These are phyloP conservation scores for Caranx melampygus DNA, from an alignment of 2,113 vertebrate species.

Conservation along the genomic window DNA sequence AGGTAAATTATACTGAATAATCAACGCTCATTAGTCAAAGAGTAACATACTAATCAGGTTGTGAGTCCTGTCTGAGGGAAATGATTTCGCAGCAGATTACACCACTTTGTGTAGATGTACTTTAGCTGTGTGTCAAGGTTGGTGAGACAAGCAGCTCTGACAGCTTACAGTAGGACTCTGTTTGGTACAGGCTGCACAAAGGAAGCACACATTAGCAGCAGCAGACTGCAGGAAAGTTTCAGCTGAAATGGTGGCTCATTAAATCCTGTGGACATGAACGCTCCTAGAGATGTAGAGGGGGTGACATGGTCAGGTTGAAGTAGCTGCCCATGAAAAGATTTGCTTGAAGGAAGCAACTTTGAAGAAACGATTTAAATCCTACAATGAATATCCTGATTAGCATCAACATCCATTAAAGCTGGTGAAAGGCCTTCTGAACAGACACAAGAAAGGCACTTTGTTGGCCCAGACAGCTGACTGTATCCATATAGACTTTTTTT, in stretches of 20 bases:
- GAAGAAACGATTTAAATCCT: neutral
- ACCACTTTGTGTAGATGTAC: neutral
- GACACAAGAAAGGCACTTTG: conserved; percentile 9
- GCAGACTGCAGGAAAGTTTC: neutral
- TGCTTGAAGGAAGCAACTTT: neutral
- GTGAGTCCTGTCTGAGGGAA: neutral
- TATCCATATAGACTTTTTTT: neutral
- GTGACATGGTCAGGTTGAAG: conserved; percentile 19
- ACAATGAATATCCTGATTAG: conserved; percentile 9
- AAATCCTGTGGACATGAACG: conserved; percentile 7
- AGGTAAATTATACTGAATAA: conserved; percentile 44
- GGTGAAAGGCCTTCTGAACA: neutral
- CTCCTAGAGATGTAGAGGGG: neutral
- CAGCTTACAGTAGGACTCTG: conserved; percentile 11
- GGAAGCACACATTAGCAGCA: conserved; percentile 26
- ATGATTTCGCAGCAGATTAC: conserved; percentile 22
- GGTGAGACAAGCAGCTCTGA: neutral
- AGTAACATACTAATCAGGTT: conserved; percentile 40
- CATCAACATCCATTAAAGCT: conserved; percentile 9
- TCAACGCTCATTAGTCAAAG: conserved; percentile 31
- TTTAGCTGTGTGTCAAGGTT: neutral
- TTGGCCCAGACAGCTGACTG: neutral
- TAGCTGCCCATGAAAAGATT: conserved; percentile 22
- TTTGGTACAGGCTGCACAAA: conserved; percentile 25
- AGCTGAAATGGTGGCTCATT: conserved; percentile 15